Evolutionary conservation across 1,140 invertebrate genomes (phyloP), one percentile per base, ranked within the genome.

Genomic region (Nomia melanderi): DNA sequence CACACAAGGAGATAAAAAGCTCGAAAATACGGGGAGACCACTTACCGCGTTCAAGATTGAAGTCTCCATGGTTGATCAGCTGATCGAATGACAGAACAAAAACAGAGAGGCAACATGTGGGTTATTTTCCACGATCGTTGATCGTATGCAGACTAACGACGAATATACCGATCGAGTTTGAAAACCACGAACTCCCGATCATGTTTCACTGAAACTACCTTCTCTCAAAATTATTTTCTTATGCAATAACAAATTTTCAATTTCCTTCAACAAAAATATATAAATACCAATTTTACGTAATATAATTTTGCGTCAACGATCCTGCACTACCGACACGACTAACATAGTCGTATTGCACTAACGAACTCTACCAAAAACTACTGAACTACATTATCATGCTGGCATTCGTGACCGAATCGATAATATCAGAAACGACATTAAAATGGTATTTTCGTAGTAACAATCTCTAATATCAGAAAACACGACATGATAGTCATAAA

Each of bases 31-130:
- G 27, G 36, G 14, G 33, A 7, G 53, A 33, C 29, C 31, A 78
- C 82, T 88, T 69, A 88, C 88, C 69, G 84, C 44, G 65, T 89
- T 89, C 79, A 89, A 80, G 69, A 86, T 67, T 71, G 87, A 88
- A 75, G 77, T 84, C 75, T 89, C 88, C 88, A 89, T 89, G 25
- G 79, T 66, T 82, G 64, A 82, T 82, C 60, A 82, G 62, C 77
- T 82, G 74, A 66, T 81, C 56, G 63, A 27, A 60, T 36, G 63
- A 50, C 59, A 72, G 17, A 77, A 79, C 17, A 36, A 79, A 79
- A 86, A 79, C 69, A 80, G 67, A 81, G 44, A 54, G 57, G 67
- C 67, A 62, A 83, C 53, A 53, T 47, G 31, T 33, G 53, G 60
- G 44, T 62, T 62, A 77, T 33, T 62, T 76, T 69, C 66, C n/a